These are phyloP conservation scores for Acrossocheilus wenchowensis DNA, from an alignment of 2,797 vertebrate species.

Conservation along the genomic window DNA sequence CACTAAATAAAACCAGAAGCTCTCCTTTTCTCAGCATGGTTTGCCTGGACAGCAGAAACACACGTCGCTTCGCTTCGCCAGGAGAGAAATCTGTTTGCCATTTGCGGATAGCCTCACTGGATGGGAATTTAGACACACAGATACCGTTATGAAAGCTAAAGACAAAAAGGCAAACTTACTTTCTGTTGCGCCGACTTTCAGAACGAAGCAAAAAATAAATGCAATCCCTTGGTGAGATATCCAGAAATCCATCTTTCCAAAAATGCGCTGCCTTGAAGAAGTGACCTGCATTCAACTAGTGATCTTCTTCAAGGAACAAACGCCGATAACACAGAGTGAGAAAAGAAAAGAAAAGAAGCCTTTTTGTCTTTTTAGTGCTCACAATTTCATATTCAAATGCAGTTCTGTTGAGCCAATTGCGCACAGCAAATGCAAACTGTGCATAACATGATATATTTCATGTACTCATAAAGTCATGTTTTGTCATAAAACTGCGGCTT, in stretches of 20 bases:
- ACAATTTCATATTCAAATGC: background rate
- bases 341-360: background rate
- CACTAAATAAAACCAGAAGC: slow-evolving; percentile 37
- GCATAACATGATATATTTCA: slow-evolving; percentile 10
- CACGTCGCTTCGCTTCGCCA: slow-evolving; percentile 10
- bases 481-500: background rate
- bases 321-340: background rate
- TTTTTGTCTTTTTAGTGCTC: background rate
- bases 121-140: slow-evolving; percentile 37
- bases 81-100: slow-evolving; percentile 50
- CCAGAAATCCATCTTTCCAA: slow-evolving; percentile 54
- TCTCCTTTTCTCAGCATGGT: slow-evolving; percentile 12
- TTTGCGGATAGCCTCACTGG: slow-evolving; percentile 39
- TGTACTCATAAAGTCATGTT: slow-evolving; percentile 14
- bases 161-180: slow-evolving; percentile 46
- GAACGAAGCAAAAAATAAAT: slow-evolving; percentile 46
- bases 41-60: slow-evolving; percentile 34
- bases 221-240: slow-evolving; percentile 38
- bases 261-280: slow-evolving; percentile 26
- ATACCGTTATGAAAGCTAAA: background rate
- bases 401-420: slow-evolving; percentile 31
- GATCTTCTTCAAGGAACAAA: slow-evolving; percentile 24
- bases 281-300: slow-evolving; percentile 39
- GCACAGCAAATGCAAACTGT: slow-evolving; percentile 28
- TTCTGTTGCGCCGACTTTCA: slow-evolving; percentile 46